phyloP scores from a whole-genome alignment of 2,113 vertebrate genomes.

The Thryonomys swinderianus region DNA sequence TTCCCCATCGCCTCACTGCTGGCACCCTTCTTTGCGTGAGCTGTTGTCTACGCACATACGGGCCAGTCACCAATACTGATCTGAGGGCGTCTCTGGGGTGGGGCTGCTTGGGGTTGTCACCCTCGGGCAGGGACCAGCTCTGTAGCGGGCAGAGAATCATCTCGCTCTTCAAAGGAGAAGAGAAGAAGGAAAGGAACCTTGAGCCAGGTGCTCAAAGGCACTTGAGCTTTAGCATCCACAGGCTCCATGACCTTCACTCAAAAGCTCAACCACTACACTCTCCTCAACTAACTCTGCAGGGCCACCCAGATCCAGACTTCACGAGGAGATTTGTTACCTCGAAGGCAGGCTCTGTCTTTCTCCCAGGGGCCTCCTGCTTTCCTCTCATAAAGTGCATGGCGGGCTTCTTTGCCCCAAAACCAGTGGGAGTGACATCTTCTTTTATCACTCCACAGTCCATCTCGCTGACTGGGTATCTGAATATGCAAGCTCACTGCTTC shows the following conservation, averaged over 20 bases:
- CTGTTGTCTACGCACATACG: neutral
- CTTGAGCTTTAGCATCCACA: neutral
- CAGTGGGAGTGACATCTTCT: neutral
- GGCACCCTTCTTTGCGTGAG: accelerated
- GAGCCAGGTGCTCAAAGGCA: neutral
- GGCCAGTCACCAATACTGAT: neutral
- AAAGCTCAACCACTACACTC: neutral
- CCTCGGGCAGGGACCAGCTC: neutral
- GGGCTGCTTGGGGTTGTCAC: neutral
- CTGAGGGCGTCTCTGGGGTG: accelerated
- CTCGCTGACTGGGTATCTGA: neutral
- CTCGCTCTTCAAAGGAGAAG: neutral
- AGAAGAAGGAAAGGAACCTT: neutral
- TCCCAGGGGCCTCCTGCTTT: neutral
- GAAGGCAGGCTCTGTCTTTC: neutral
- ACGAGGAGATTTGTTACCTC: accelerated
- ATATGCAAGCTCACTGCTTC: constrained; percentile 23
- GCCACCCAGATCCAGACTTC: neutral
- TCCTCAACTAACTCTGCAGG: no score
- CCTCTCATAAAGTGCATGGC: neutral
- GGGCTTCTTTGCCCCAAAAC: neutral
- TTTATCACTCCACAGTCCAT: neutral
- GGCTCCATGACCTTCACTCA: neutral
- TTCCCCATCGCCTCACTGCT: neutral
- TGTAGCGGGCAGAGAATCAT: neutral